These are phyloP conservation scores for Hemichromis elongatus DNA, from an alignment of 2,113 vertebrate species.

Conservation along the genomic window DNA sequence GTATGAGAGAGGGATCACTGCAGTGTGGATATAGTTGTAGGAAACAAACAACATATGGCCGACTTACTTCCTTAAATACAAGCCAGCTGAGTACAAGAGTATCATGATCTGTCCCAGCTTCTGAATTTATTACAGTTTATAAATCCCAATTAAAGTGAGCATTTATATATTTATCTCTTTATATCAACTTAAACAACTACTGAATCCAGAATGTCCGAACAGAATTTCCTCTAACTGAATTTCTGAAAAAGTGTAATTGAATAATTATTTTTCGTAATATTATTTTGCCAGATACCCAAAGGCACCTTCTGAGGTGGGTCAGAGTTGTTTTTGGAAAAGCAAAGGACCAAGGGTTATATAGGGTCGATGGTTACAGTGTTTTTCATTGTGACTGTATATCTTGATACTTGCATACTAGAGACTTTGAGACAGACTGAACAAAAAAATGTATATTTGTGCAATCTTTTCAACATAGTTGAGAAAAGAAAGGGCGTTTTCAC, in stretches of 20 bases:
- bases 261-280: background rate
- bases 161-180: background rate
- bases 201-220: background rate
- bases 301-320: background rate
- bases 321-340: background rate
- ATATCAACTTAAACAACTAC: background rate
- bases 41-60: background rate
- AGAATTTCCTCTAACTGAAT: background rate
- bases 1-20: slow-evolving; percentile 37
- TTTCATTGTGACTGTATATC: background rate
- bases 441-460: background rate
- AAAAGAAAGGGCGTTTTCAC: background rate
- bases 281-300: background rate
- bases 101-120: background rate
- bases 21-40: background rate
- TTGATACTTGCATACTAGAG: background rate
- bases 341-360: background rate
- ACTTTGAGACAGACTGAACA: background rate
- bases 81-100: background rate
- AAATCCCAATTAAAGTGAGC: background rate
- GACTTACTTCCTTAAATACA: background rate
- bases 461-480: background rate
- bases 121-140: background rate
- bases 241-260: background rate
- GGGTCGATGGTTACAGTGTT: background rate